These are phyloP conservation scores for Phoenicopterus ruber DNA, from an alignment of 2,113 vertebrate genomes.

Conservation along the genomic window DNA sequence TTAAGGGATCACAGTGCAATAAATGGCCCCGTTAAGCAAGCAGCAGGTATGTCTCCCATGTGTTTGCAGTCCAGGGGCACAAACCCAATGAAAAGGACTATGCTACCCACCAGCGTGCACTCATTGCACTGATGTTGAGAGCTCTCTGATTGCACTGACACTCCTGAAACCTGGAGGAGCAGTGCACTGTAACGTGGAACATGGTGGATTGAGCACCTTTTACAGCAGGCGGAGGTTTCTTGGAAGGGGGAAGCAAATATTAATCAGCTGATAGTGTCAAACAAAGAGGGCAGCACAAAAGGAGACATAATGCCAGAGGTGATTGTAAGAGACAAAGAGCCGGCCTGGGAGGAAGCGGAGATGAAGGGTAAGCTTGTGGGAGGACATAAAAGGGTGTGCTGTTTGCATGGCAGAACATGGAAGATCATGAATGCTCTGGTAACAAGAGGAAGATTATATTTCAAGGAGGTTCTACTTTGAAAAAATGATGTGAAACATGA, in stretches of 20 bases:
- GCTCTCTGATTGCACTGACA: neutral
- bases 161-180: neutral
- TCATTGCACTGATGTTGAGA: neutral
- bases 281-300: neutral
- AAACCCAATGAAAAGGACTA: neutral
- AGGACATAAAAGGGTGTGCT: constrained; percentile 27
- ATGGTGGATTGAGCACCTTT: neutral
- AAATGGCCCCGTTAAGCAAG: neutral
- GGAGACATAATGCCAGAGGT: neutral
- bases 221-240: neutral
- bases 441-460: neutral
- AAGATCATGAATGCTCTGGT: neutral
- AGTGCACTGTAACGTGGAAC: neutral
- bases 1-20: neutral
- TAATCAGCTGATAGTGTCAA: neutral
- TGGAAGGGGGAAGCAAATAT: neutral
- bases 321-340: constrained; percentile 2
- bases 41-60: neutral
- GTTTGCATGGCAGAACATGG: constrained; percentile 17
- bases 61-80: neutral
- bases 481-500: neutral
- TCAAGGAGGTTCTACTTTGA: neutral
- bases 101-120: neutral
- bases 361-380: neutral
- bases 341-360: constrained; percentile 9